Evolutionary conservation across 2,797 vertebrate genomes (phyloP).

Genomic region (Sebastes matsubarae): DNA sequence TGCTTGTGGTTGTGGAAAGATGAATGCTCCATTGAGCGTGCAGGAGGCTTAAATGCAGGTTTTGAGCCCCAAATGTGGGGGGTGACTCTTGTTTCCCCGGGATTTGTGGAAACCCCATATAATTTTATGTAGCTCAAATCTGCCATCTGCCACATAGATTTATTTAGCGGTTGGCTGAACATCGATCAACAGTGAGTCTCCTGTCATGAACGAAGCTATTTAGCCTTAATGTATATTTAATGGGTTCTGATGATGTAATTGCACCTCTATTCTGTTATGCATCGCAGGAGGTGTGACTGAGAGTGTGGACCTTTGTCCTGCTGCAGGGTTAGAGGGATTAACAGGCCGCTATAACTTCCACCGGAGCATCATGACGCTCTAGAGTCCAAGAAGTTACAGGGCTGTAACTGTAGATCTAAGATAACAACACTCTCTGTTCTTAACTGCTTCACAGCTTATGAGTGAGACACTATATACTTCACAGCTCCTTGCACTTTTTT

Average conservation of each 20-base stretch:
- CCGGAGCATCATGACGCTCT: not conserved
- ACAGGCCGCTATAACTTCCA: not conserved
- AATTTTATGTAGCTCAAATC: conserved; percentile 22
- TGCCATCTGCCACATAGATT: conserved; percentile 24
- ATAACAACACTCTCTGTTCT: conserved; percentile 21
- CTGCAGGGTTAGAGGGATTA: not conserved
- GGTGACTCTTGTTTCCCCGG: conserved; percentile 36
- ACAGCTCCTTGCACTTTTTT: not conserved
- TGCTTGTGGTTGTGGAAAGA: conserved; percentile 70
- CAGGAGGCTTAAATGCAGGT: conserved; percentile 62
- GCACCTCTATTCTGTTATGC: not conserved
- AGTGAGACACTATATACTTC: not conserved
- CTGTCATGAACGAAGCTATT: not conserved
- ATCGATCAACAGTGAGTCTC: not conserved
- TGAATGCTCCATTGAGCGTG: conserved; percentile 67
- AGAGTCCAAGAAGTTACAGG: conserved; percentile 2
- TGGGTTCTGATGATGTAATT: not conserved
- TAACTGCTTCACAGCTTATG: not conserved
- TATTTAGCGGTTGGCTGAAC: conserved; percentile 9
- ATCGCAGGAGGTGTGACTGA: not conserved
- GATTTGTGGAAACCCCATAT: conserved; percentile 50
- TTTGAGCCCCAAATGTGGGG: conserved; percentile 42
- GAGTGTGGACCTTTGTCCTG: conserved; percentile 19
- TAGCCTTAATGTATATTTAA: not conserved
- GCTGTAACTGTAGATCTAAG: conserved; percentile 10